Percentiles rank a stretch among this genome's conserved stretches.
Evolutionary conservation across 2,888 invertebrate genomes (phyloP).

Genomic region (Andrena minutula): DNA sequence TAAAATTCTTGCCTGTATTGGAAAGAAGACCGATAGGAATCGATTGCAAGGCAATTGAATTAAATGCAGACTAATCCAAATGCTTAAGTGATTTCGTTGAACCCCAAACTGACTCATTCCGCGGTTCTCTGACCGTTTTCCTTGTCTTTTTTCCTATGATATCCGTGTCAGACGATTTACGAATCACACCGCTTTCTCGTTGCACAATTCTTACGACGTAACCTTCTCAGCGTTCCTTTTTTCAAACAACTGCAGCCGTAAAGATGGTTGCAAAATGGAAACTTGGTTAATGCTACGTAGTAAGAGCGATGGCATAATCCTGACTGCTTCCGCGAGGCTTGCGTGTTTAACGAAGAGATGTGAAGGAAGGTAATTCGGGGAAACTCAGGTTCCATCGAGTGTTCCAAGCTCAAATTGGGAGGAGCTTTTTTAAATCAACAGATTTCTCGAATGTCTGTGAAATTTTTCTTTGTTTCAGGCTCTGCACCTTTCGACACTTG

Average conservation of each 20-base stretch:
- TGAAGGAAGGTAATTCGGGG: no score
- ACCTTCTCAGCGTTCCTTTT: not conserved
- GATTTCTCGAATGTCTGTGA: no score
- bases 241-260: slow-evolving; percentile 16
- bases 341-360: not conserved
- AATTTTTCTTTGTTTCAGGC: no score
- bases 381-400: no score
- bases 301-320: not conserved
- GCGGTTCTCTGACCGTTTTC: not conserved
- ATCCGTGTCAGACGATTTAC: slow-evolving; percentile 26
- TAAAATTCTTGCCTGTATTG: no score
- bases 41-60: no score
- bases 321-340: not conserved
- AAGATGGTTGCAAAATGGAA: not conserved
- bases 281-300: not conserved
- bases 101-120: slow-evolving; percentile 4
- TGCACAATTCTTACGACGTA: slow-evolving; percentile 25
- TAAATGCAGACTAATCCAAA: not conserved
- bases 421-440: no score
- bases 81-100: not conserved
- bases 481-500: slow-evolving; percentile 8
- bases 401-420: no score
- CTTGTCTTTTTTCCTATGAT: slow-evolving; percentile 6
- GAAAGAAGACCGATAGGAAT: not conserved
- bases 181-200: slow-evolving; percentile 53